Base-by-base conservation (phyloP, 2,113 vertebrate species). In the Tautogolabrus adspersus region DNA sequence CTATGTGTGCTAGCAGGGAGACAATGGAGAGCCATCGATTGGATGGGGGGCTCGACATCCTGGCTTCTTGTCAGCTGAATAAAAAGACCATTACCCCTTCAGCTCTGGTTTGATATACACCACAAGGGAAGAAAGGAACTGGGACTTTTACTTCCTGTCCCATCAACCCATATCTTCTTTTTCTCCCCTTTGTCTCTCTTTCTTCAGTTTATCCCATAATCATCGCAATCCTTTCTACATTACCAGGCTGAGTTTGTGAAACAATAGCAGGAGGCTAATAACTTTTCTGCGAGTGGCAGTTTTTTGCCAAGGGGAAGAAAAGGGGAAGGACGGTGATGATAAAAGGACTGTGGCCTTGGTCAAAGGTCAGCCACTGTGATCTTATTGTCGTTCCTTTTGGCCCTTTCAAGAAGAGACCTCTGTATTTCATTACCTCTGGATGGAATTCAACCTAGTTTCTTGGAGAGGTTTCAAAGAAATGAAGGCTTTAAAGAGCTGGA, bases 1-100 rank as follows among this genome's bases (percentile, higher is more conserved):
- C 91, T 89, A 86, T 92, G 76, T 84, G 89, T 86, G 82, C 89
- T 83, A 83, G 81, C 87, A 85, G 86, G 86, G 89, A 93, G 92
- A 96, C 94, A 96, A 95, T 95, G 79, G 94, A 88, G 81, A 81
- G 84, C 87, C 92, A 95, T 96, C 93, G 94, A 96, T 96, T 94
- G 93, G 90, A 85, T 83, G 89, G 88, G 90, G 91, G 91, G 88
- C 91, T 91, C 87, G 85, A 94, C 94, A 94, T 94, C 90, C 86
- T 87, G 77, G 88, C 89, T 88, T 91, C 91, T 94, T 96, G 93
- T 95, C 90, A 83, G 84, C 88, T 88, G 88, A 93, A 91, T 93
- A 93, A 93, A 95, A 95, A 95, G 75, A 66, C 89, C 87, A 92
- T 94, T 94, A 92, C 93, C 94, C 89, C 89, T 94, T 91, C 86